A percentile compares a stretch with the other conserved stretches of the same genome.
These are phyloP conservation scores for Danaus plexippus DNA, from an alignment of 1,140 invertebrate species.

Conservation along the genomic window DNA sequence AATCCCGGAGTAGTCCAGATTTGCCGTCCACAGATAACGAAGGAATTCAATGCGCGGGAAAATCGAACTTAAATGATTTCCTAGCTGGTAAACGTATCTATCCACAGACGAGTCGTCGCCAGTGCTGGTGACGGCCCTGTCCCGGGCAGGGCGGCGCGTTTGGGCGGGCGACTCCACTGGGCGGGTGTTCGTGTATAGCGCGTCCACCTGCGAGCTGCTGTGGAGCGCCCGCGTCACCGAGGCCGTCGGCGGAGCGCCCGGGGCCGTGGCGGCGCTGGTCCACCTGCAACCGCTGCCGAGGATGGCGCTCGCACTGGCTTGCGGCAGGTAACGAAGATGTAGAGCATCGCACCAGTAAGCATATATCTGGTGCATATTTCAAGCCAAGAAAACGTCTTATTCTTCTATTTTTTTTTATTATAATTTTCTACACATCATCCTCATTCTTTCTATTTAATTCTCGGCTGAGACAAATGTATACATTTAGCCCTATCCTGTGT, in stretches of 20 bases:
- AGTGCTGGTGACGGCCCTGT: conserved; percentile 76
- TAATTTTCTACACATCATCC: too few species aligned
- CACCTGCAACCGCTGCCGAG: conserved; percentile 28
- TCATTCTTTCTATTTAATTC: too few species aligned
- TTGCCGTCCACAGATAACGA: too few species aligned
- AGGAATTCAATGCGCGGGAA: too few species aligned
- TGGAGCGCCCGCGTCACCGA: conserved; percentile 43
- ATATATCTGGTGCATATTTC: too few species aligned
- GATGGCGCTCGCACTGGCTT: conserved; percentile 40
- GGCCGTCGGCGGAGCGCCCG: conserved; percentile 41
- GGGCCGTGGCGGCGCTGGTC: conserved; percentile 32
- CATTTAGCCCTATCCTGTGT: too few species aligned
- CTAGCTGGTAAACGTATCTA: neutral
- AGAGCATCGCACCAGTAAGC: too few species aligned
- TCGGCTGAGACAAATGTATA: too few species aligned
- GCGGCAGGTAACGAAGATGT: conserved; percentile 30
- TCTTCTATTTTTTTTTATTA: too few species aligned
- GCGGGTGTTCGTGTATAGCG: conserved; percentile 82
- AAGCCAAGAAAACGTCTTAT: too few species aligned
- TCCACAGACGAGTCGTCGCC: conserved; percentile 52
- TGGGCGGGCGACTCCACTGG: conserved; percentile 91
- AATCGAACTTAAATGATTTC: too few species aligned
- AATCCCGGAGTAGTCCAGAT: too few species aligned
- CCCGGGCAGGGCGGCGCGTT: conserved; percentile 79
- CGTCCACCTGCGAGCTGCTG: conserved; percentile 32